Evolutionary conservation across 2,888 invertebrate species (phyloP).

Genomic region (Zhuqinia jingwanae): DNA sequence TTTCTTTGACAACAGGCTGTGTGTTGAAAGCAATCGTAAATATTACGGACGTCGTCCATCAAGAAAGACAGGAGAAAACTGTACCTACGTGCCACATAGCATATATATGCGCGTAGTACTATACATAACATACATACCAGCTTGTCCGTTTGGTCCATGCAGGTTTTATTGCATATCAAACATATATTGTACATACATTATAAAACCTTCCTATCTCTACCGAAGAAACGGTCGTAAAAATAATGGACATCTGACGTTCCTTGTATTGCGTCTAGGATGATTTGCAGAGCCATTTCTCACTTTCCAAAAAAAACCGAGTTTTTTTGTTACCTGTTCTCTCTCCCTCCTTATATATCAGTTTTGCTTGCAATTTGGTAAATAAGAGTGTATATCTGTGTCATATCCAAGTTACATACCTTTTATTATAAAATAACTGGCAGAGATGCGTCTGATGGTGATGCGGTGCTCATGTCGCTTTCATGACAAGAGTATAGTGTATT

Average conservation of each 20-base stretch:
- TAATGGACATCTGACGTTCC: conserved; percentile 49
- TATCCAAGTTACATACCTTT: no score
- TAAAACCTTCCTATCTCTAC: background rate
- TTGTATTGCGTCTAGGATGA: conserved; percentile 67
- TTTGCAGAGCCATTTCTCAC: conserved; percentile 53
- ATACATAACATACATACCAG: no score
- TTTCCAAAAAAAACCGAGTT: background rate
- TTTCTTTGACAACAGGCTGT: conserved; percentile 57
- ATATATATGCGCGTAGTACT: conserved; percentile 2
- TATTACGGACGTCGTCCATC: conserved; percentile 5
- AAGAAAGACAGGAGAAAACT: background rate
- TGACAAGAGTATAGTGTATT: background rate
- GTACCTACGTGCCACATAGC: background rate
- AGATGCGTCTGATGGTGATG: conserved; percentile 31
- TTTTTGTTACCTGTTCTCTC: background rate
- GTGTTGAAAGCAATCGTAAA: conserved; percentile 21
- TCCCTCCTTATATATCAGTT: background rate
- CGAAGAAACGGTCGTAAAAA: background rate
- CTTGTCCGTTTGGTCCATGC: no score
- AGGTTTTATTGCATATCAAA: no score
- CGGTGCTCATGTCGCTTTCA: background rate
- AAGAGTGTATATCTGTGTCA: no score
- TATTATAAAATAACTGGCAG: no score
- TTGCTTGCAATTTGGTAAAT: background rate
- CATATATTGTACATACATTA: background rate